These are phyloP conservation scores for Forbesichthys papilliferus DNA, from an alignment of 2,113 vertebrate genomes.

Conservation along the genomic window DNA sequence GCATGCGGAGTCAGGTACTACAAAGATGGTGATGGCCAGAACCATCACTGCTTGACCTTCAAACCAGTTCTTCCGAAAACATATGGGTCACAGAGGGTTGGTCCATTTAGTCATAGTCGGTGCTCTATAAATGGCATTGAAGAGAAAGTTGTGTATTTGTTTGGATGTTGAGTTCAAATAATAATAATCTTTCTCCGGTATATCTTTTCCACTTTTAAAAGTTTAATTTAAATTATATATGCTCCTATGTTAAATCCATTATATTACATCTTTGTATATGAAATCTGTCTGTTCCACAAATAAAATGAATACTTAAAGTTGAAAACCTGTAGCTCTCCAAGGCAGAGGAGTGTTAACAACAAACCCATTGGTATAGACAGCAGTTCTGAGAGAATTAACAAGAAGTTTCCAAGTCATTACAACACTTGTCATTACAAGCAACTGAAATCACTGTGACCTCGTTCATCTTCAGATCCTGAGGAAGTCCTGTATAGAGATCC, in stretches of 20 bases:
- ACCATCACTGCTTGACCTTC: no score
- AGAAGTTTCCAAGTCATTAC: background rate
- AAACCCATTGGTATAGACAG: background rate
- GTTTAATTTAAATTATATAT: background rate
- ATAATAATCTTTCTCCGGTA: no score
- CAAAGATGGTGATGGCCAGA: no score
- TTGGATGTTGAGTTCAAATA: no score
- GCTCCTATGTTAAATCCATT: background rate
- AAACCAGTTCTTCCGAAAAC: no score
- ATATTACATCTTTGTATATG: background rate
- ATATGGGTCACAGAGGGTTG: no score
- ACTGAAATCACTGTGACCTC: background rate
- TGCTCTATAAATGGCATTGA: no score
- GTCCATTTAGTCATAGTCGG: no score
- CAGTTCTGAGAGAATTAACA: background rate
- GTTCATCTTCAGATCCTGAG: slow-evolving; percentile 85
- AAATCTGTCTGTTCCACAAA: background rate
- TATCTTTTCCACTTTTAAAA: no score
- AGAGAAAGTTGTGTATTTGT: no score
- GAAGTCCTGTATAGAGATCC: slow-evolving; percentile 97
- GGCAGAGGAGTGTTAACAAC: background rate
- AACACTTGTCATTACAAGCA: background rate
- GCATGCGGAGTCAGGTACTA: no score
- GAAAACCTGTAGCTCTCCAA: background rate
- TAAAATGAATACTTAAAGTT: background rate